Evolutionary conservation across 2,888 invertebrate genomes (phyloP), one percentile per base, ranked within the genome.

Genomic region (Oscheius myriophilus): DNA sequence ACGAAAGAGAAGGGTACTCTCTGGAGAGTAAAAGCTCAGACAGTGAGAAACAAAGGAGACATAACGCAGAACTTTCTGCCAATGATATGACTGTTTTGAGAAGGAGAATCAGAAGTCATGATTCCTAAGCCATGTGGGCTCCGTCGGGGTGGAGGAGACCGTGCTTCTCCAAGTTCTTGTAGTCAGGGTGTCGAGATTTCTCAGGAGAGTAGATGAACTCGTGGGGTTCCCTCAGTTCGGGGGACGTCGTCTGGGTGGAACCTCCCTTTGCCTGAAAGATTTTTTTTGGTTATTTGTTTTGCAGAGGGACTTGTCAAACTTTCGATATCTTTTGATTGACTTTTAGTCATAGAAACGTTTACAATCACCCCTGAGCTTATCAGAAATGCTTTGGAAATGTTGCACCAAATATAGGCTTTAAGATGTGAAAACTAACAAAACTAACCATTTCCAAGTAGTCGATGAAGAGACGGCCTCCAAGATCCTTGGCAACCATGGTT

Each of bases 401-500:
- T 25, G 26, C 12, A 43, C 14, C 43, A 43, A 9, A 12, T 43
- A 43, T 14, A 12, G 43, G 43, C 11, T 12, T 43, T 12, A 43
- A 14, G 16, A 43, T 12, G 11, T 43, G 16, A 14, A 14, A 43
- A 12, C 43, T 12, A 12, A 9, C 14, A 43, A 14, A 42, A n/a
- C 21, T 26, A 41, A 75, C 75, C 45, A 45, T 49, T 9, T 71
- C 66, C 33, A 81, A n/a, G 67, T 75, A 86, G 54, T 83, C 80
- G 18, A 68, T 64, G 78, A 79, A 86, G 41, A 86, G 74, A 21
- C 65, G 55, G n/a, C 72, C 67, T 33, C 79, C 72, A 58, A 86
- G 65, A 52, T 87, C 86, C 46, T 80, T 71, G 23, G 84, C 84
- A 42, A 87, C 83, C 67, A 86, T 82, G 7, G 85, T 84, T 62